Base-by-base conservation (phyloP, 2,888 invertebrate species). In the Matsumyia berberina region DNA sequence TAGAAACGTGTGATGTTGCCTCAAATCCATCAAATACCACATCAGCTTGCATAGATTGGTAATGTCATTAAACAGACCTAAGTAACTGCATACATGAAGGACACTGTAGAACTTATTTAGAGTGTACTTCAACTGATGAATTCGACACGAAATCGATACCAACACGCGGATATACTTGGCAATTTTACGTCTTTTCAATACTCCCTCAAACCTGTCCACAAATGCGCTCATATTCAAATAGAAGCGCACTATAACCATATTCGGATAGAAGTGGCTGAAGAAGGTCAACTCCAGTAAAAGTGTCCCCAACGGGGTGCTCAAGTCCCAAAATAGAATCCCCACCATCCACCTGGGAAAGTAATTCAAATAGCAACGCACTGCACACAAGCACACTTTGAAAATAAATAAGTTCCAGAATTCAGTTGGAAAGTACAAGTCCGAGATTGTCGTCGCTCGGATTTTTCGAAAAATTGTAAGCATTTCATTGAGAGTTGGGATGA, bases 401-500 rank as follows among this genome's bases (percentile, higher is more conserved):
- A 8, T 9, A 15, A 42, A 19, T 2, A 60, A 17, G 12, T 11
- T 15, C 17, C 33, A 2, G 17, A 31, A 17, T 0, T 3, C 3
- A 1, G 15, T 0, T 24, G 44, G 29, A 12, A 33, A 17, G 31
- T 17, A 11, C 0, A 62, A 11, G 1, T 31, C 62, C 3, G 1
- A 6, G 6, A 11, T 15, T 4, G 44, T 46, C 5, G 31, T 12
- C 4, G 0, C 2, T n/a, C 42, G 7, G 7, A 60, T 7, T 2
- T 1, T 31, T 8, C 7, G 4, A 5, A 2, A 62, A 17, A 46
- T 31, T 5, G 31, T 62, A 5, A 62, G 15, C 17, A 62, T 62
- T 33, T 62, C 46, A 7, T 62, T 62, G 6, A 62, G 33, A 0
- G 44, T 17, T 11, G 62, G 62, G 8, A 46, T 31, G 11, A 33